Base-by-base conservation (phyloP, 2,888 invertebrate genomes). In the Melinopterus prodromus region DNA sequence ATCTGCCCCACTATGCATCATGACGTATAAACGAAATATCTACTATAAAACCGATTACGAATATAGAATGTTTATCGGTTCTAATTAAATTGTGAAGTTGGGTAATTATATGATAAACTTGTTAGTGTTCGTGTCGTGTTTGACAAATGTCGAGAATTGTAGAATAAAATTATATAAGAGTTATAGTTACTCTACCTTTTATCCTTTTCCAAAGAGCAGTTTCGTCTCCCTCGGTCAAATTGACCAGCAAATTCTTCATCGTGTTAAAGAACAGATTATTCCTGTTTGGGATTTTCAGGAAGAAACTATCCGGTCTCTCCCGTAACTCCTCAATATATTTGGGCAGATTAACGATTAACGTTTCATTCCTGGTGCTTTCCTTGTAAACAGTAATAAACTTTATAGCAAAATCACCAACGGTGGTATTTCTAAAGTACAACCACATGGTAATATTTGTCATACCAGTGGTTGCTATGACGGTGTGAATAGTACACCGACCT, bases 191-290 rank as follows among this genome's bases (percentile, higher is more conserved):
- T 3, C 1, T 71, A 71, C 71, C 16, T 16, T 14, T 7, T 14
- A 71, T 71, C 35, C 35, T 71, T 71, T 71, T 16, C 71, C 71
- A 71, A 6, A 71, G 35, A 14, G 5, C 71, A 15, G 71, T 26
- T 71, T 71, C 71, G 35, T 71, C n/a, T 15, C 71, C 71, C 35
- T 71, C 71, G 12, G 71, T 71, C 12, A 71, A 26, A 26, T 71
- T 16, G 12, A 71, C 71, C 16, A 71, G 35, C 14, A 71, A 15
- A 71, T 16, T 71, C 16, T 71, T 71, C 6, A 71, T 71, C 4
- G 71, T 12, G 14, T 71, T 71, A 15, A 71, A 71, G 35, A 71
- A 71, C 71, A 71, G 9, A 26, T 71, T 3, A 71, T 71, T 15
- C 35, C 71, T 71, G 14, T 71, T 71, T 71, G 71, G 71, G 35